phyloP scores from a whole-genome alignment of 2,113 vertebrate species.

The Naja naja region DNA sequence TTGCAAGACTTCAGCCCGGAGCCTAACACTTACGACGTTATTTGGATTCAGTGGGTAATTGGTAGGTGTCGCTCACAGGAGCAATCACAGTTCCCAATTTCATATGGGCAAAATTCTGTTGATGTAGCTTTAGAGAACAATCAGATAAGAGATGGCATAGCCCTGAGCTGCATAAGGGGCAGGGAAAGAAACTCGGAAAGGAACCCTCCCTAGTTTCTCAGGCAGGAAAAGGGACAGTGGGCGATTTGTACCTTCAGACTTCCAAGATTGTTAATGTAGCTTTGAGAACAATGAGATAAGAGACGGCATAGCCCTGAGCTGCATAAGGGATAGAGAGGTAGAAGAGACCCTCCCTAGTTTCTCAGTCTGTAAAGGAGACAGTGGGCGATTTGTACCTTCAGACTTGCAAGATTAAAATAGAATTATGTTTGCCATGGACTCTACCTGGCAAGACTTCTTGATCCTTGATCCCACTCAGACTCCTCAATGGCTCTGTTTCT shows the following conservation, averaged over 20 bases:
- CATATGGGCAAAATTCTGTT: neutral
- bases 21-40: constrained; percentile 84
- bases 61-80: constrained; percentile 72
- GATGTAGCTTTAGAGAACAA: neutral
- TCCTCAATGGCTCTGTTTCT: neutral
- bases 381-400: neutral
- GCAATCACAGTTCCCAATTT: neutral
- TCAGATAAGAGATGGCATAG: accelerated
- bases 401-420: neutral
- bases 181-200: no score
- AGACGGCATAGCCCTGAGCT: neutral
- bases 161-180: neutral
- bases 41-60: constrained; percentile 99
- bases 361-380: neutral
- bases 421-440: neutral
- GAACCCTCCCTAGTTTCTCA: no score
- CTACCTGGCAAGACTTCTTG: neutral
- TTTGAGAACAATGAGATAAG: neutral
- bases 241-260: no score
- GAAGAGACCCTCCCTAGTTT: neutral
- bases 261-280: no score
- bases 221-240: no score
- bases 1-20: constrained; percentile 92
- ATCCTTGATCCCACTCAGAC: neutral
- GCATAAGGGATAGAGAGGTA: neutral